A percentile compares a stretch with the other conserved stretches of the same genome.
These are phyloP conservation scores for Platygyra sinensis DNA, from an alignment of 64 coral and sea anemone species.

Conservation along the genomic window DNA sequence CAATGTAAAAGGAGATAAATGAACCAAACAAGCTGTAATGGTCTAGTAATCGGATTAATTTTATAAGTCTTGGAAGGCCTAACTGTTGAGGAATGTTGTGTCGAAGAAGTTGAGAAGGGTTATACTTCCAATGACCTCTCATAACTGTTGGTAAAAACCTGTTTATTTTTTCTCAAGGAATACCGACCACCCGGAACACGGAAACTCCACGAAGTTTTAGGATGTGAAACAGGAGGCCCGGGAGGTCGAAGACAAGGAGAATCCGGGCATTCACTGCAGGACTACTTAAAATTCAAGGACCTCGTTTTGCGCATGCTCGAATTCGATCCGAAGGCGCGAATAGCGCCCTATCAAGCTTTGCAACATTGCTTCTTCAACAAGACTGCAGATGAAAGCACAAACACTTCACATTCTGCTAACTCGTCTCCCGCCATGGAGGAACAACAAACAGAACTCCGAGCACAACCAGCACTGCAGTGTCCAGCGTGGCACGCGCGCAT, in stretches of 20 bases:
- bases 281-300: conserved; percentile 99
- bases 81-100: too few species aligned
- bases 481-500: conserved; percentile 74
- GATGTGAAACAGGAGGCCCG: conserved; percentile 95
- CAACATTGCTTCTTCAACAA: conserved; percentile 99
- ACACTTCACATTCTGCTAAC: conserved; percentile 94
- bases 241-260: conserved; percentile 92
- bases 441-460: conserved; percentile 72
- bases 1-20: too few species aligned
- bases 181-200: conserved; percentile 82
- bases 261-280: conserved; percentile 85
- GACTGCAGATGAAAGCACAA: conserved; percentile 98
- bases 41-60: too few species aligned
- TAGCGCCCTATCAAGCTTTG: conserved; percentile 89
- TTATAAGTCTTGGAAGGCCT: too few species aligned
- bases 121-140: too few species aligned
- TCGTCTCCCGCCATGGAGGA: conserved; percentile 81
- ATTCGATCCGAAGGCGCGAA: conserved; percentile 92
- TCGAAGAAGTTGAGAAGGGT: too few species aligned
- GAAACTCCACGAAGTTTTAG: conserved; percentile 95
- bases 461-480: conserved; percentile 41
- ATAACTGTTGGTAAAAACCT: not conserved
- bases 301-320: conserved; percentile 97
- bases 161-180: conserved; percentile 51
- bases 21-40: too few species aligned